Evolutionary conservation across 1,140 invertebrate species (phyloP), one percentile per base, ranked within the genome.

Genomic region (Drosophila burlai): DNA sequence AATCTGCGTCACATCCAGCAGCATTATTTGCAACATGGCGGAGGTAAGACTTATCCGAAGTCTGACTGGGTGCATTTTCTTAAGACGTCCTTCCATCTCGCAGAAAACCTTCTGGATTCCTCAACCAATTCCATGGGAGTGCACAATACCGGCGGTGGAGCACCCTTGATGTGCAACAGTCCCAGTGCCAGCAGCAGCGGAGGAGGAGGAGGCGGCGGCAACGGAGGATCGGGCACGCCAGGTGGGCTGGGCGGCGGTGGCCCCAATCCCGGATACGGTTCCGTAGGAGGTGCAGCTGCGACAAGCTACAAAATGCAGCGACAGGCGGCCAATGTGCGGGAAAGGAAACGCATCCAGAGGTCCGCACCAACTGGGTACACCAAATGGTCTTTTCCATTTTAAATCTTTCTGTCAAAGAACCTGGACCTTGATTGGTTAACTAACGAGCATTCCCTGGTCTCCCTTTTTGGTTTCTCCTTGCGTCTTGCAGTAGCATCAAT

Each of bases 291-390:
- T 15, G 34, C 80, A 3, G 38, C 81, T 9, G 96, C 96, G 0
- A 96, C 96, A 8, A 97, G 96, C 1, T 98, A 98, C 93, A 95
- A 97, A 81, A 96, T 97, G 47, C 97, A 98, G 92, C 94, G 97
- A 66, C 97, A 98, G 79, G 97, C 97, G 3, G 98, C 98, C 42
- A 99, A 98, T 93, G 97, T 99, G 57, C 95, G 98, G 45, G 98
- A 99, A 94, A 94, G 98, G 83, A 98, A 98, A 94, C 95, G 98
- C 87, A 99, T 99, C 97, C 96, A 99, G 95, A 98, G 97, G 97
- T 98, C 96, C 95, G 95, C 95, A 94, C 95, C 95, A 94, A 95
- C 95, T 95, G 95, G 95, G 95, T 96, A 95, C 94, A 92, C 91
- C 90, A 92, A 91, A 92, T 87, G 87, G 81, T 91, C 83, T 92